Base-by-base conservation (phyloP, 1,140 invertebrate genomes). In the Ceratina japonica region DNA sequence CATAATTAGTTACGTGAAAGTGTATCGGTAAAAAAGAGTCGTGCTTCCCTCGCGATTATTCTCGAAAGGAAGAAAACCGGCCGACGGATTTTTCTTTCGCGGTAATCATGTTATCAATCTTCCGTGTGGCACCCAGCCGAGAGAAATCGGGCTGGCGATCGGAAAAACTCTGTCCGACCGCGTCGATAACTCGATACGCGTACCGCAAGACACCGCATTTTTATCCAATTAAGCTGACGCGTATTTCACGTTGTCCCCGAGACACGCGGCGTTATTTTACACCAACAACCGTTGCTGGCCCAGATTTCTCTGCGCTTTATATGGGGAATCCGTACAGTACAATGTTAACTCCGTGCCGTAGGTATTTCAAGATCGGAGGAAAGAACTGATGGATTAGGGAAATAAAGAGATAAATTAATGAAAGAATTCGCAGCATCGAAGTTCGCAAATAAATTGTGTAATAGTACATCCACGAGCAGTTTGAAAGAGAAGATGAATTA, bases 221-320 rank as follows among this genome's bases (percentile, higher is more conserved):
- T 66, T 79, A 75, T 79, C 75, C 79, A 81, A 81, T 81, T 81
- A 81, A 72, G 8, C 10, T 66, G 62, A 81, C 68, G 58, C 68
- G 66, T 77, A 76, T 77, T 58, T 63, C 74, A 75, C 24, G 18
- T 65, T 22, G 69, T 22, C 44, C 15, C 16, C 31, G 63, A 2
- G 27, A 13, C 16, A 20, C 49, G 51, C 63, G 49, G 44, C 68
- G 65, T 64, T 76, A 78, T 49, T 71, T 81, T 75, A 68, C 78
- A 59, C 75, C 61, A 58, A 44, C 37, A 44, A 3, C 31, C 20
- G 10, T 56, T 18, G 3, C 16, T 49, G 51, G 49, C 63, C 62
- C 76, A 73, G 69, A 75, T 74, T 82, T 82, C 75, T 68, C 70
- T 20, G 20, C 15, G 51, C 64, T 82, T 70, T 79, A 79, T 70